Evolutionary conservation across 2,797 vertebrate genomes (phyloP).

Genomic region (Karalla daura): DNA sequence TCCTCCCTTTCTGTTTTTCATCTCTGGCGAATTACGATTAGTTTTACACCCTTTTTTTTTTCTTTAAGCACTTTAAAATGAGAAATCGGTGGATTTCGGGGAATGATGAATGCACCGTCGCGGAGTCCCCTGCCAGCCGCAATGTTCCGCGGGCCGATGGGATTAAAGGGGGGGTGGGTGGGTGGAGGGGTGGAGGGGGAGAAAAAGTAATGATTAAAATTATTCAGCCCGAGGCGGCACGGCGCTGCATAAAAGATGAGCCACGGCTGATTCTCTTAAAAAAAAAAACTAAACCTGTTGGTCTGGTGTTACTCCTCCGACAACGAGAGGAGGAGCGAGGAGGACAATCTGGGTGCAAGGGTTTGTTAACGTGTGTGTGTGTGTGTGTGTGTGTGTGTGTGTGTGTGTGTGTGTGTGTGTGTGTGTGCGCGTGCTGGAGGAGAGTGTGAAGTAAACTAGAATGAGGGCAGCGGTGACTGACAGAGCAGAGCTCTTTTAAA

Average conservation of each 20-base stretch:
- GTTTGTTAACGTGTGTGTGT: not conserved
- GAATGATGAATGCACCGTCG: no score
- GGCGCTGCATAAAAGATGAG: no score
- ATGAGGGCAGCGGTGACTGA: constrained; percentile 36
- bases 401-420: not conserved
- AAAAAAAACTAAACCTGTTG: not conserved
- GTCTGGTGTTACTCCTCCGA: not conserved
- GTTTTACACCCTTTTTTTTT: no score
- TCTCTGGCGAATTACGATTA: no score
- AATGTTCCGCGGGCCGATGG: not conserved
- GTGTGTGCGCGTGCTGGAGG: constrained; percentile 1
- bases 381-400: not conserved
- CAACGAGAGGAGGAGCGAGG: not conserved
- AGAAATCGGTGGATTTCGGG: no score
- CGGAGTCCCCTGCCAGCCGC: not conserved
- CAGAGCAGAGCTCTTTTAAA: constrained; percentile 37
- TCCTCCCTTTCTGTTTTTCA: not conserved
- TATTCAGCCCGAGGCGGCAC: not conserved
- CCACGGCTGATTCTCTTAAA: not conserved
- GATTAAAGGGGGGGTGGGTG: no score
- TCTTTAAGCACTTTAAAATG: no score
- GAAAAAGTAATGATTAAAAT: no score
- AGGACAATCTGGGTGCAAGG: not conserved
- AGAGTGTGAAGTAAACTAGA: constrained; percentile 23
- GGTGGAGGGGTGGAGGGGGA: no score